Evolutionary conservation across 2,888 invertebrate species (phyloP).

Genomic region (Stictocephala bisonia): DNA sequence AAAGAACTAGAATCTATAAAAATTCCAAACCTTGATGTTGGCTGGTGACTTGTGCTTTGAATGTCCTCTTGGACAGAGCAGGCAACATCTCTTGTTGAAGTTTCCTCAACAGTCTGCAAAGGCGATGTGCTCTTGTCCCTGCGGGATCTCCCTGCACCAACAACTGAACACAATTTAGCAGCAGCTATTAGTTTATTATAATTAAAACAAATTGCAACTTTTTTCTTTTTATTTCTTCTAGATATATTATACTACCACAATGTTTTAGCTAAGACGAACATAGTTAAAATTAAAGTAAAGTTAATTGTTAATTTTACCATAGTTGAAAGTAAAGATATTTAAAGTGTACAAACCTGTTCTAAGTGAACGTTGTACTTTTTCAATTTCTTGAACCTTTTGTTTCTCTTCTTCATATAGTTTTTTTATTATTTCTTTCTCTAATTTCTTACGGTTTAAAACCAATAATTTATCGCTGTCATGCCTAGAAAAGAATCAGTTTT

Average conservation of each 20-base stretch:
- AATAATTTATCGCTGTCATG: not conserved
- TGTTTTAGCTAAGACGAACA: too few relatives aligned
- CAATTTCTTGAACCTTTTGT: not conserved
- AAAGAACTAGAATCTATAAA: too few relatives aligned
- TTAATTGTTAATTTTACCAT: too few relatives aligned
- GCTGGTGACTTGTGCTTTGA: not conserved
- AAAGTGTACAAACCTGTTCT: conserved; percentile 3
- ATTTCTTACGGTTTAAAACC: not conserved
- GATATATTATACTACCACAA: too few relatives aligned
- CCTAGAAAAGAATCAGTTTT: conserved; percentile 28
- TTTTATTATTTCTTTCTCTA: conserved; percentile 10
- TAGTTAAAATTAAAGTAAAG: too few relatives aligned
- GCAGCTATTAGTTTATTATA: not conserved
- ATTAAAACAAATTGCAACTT: too few relatives aligned
- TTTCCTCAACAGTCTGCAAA: conserved; percentile 16
- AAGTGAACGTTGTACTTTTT: not conserved
- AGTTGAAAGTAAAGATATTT: too few relatives aligned
- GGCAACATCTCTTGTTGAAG: conserved; percentile 3
- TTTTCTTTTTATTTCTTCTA: too few relatives aligned
- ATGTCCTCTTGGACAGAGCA: conserved; percentile 13
- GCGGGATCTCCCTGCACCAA: not conserved
- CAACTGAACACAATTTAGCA: not conserved
- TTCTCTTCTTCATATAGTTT: not conserved
- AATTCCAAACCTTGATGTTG: not conserved
- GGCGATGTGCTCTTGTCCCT: conserved; percentile 30